Evolutionary conservation across 2,888 invertebrate species (phyloP).

Genomic region (Bedellia somnulentella): DNA sequence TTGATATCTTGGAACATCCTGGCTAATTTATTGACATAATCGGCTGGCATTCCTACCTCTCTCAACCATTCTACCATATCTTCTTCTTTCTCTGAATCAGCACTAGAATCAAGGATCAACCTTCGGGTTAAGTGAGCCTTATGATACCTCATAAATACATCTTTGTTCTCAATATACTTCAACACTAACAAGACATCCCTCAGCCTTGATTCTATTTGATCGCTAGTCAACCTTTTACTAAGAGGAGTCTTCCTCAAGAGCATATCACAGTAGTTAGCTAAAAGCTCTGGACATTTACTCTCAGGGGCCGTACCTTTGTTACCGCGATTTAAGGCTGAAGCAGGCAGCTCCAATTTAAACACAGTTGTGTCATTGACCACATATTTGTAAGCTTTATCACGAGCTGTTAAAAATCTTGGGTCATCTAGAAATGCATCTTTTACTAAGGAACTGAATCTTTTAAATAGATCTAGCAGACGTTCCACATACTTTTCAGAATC

Average conservation of each 20-base stretch:
- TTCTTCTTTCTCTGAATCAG: conserved; percentile 98
- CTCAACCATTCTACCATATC: conserved; percentile 98
- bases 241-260: conserved; percentile 92
- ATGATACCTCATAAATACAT: conserved; percentile 99
- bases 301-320: conserved; percentile 80
- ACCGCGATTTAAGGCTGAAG: conserved; percentile 63
- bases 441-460: conserved; percentile 88
- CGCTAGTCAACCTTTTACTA: conserved; percentile 93
- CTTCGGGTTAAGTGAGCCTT: conserved; percentile 95
- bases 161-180: conserved; percentile 99
- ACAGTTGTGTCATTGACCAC: conserved; percentile 98
- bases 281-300: conserved; percentile 96
- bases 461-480: conserved; percentile 88
- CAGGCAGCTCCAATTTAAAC: conserved; percentile 69
- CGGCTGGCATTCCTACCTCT: conserved; percentile 99
- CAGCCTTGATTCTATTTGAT: conserved; percentile 93
- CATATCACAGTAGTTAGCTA: conserved; percentile 99
- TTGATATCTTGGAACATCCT: conserved; percentile 99
- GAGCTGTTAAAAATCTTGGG: conserved; percentile 93
- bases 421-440: conserved; percentile 96
- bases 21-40: conserved; percentile 97
- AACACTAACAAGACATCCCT: conserved; percentile 93
- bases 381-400: conserved; percentile 96
- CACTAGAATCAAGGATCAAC: conserved; percentile 95
- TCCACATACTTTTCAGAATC: conserved; percentile 99